Evolutionary conservation across 1,140 invertebrate species (phyloP).

Genomic region (Mesaphorura yosii): DNA sequence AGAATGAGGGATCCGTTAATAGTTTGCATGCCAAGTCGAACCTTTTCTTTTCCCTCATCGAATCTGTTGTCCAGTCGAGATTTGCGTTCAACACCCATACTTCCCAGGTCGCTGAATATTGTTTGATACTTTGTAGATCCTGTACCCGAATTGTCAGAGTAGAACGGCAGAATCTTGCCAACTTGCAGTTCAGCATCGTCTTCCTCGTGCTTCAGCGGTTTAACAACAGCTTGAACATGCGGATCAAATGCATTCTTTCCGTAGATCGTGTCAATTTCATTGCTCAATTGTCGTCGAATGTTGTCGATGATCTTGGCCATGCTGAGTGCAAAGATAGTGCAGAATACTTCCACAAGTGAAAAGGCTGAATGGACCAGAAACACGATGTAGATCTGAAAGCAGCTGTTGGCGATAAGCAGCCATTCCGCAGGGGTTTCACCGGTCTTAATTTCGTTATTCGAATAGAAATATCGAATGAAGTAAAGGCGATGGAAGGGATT

Average conservation of each 20-base stretch:
- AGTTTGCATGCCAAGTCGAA: neutral
- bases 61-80: too few species aligned
- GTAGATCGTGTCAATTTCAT: neutral
- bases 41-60: neutral
- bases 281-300: neutral
- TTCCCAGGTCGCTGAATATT: neutral
- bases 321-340: slow-evolving; percentile 6
- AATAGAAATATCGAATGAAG: slow-evolving; percentile 7
- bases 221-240: too few species aligned
- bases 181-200: neutral
- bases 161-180: neutral
- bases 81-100: neutral
- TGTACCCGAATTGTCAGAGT: neutral
- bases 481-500: neutral
- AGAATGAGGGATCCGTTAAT: slow-evolving; percentile 7
- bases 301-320: slow-evolving; percentile 2
- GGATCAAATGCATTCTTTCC: too few species aligned
- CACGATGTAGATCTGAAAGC: slow-evolving; percentile 21
- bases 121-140: neutral
- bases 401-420: neutral
- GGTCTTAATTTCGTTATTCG: too few species aligned
- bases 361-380: slow-evolving; percentile 9
- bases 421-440: too few species aligned
- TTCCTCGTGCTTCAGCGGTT: neutral
- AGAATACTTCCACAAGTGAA: slow-evolving; percentile 27